Evolutionary conservation across 2,888 invertebrate genomes (phyloP), one percentile per base, ranked within the genome.

Genomic region (Fragum whitleyi): DNA sequence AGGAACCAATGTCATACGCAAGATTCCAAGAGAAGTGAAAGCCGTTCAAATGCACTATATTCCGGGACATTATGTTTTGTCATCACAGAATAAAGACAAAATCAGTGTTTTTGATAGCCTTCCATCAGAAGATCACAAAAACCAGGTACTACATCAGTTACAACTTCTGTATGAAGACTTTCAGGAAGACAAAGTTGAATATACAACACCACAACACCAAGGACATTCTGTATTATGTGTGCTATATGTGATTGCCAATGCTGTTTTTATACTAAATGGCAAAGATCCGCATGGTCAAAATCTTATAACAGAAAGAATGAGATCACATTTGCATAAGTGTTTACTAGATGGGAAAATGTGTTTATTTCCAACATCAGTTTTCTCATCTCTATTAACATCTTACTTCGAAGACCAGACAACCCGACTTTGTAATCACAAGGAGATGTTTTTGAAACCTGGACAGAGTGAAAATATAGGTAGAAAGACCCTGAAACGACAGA

Each of bases 31-130:
- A 61, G 29, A 21, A 11, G 62, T 73, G 59, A 47, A 62, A 73
- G 62, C 73, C 11, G 32, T 73, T 21, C 73, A 73, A 26, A 73
- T 73, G 51, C 73, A 73, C 59, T 62, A 73, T 62, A 51, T 73
- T 51, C 36, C 62, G 11, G 73, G 73, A 62, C 61, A 73, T 62
- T 73, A 73, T 51, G n/a, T 51, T 47, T 42, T 73, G 73, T 73
- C 73, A 51, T 21, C 62, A 28, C 23, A 28, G 59, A 32, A 73
- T 39, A 39, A 73, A 28, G 23, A 73, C 5, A 29, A 51, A 14
- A 29, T 73, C 26, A n/a, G 9, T 62, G 62, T 73, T 9, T 61
- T 73, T 19, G 73, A 73, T 47, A 73, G 73, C 59, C 61, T 62
- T 59, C 73, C 73, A 51, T 51, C 47, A 47, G 59, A 73, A 11